These are phyloP conservation scores for Ascidia mentula DNA, from an alignment of 23 tunicate genomes.

Conservation along the genomic window DNA sequence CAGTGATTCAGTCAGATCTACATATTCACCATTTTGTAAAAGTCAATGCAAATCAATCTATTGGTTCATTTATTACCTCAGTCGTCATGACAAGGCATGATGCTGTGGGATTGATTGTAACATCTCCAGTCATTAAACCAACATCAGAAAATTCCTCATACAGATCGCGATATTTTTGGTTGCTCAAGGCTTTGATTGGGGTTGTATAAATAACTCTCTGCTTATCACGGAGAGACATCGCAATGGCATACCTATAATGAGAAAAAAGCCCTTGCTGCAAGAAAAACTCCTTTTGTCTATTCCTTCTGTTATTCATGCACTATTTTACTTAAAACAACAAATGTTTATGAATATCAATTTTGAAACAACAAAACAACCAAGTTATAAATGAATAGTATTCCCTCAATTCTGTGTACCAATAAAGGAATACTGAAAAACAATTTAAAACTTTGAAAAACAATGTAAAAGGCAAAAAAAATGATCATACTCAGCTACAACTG, in stretches of 20 bases:
- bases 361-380: no score
- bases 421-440: no score
- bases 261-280: no score
- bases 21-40: no score
- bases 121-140: slow-evolving; percentile 97
- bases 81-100: slow-evolving; percentile 97
- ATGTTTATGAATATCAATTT: no score
- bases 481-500: slow-evolving; percentile 93
- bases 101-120: slow-evolving; percentile 93
- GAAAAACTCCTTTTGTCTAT: no score
- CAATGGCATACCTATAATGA: slow-evolving; percentile 69
- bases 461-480: background rate
- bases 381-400: no score
- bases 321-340: no score
- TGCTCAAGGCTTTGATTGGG: slow-evolving; percentile 91
- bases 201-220: slow-evolving; percentile 96
- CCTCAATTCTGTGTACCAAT: no score
- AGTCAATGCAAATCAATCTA: no score
- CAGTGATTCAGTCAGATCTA: no score
- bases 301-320: no score
- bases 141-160: slow-evolving; percentile 90
- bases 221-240: slow-evolving; percentile 84
- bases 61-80: slow-evolving; percentile 69
- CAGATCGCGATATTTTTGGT: slow-evolving; percentile 89
- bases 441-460: background rate